Evolutionary conservation across 2,113 vertebrate genomes (phyloP).

Genomic region (Laterallus jamaicensis): DNA sequence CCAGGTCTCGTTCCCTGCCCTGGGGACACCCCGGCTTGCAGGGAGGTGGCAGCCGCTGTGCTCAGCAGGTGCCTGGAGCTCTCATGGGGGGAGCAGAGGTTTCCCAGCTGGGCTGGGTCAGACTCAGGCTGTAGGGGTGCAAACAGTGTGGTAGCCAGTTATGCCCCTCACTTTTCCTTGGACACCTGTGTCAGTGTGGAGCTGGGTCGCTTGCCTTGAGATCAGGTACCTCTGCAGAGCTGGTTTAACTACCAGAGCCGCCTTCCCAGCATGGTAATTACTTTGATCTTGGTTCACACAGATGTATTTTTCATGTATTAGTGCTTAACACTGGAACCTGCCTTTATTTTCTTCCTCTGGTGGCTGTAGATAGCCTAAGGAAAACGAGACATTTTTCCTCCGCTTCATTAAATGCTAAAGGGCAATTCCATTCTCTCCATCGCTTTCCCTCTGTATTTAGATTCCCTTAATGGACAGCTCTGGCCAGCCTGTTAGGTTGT

Average conservation of each 20-base stretch:
- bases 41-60: background rate
- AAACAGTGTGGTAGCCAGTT: background rate
- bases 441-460: background rate
- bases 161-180: rapidly evolving
- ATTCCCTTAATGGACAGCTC: background rate
- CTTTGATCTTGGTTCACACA: background rate
- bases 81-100: rapidly evolving
- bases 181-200: background rate
- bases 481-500: background rate
- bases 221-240: background rate
- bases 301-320: constrained; percentile 1
- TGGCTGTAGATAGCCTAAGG: background rate
- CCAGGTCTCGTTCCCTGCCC: too few relatives aligned
- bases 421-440: background rate
- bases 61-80: background rate
- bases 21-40: background rate
- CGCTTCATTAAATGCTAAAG: constrained; percentile 11
- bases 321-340: background rate
- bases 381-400: background rate
- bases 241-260: background rate
- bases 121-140: too few relatives aligned
- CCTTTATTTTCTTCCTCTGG: background rate
- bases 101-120: background rate
- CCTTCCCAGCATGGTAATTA: background rate
- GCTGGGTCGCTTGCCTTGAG: background rate